Evolutionary conservation across 2,797 vertebrate genomes (phyloP).

Genomic region (Hemitrygon akajei): DNA sequence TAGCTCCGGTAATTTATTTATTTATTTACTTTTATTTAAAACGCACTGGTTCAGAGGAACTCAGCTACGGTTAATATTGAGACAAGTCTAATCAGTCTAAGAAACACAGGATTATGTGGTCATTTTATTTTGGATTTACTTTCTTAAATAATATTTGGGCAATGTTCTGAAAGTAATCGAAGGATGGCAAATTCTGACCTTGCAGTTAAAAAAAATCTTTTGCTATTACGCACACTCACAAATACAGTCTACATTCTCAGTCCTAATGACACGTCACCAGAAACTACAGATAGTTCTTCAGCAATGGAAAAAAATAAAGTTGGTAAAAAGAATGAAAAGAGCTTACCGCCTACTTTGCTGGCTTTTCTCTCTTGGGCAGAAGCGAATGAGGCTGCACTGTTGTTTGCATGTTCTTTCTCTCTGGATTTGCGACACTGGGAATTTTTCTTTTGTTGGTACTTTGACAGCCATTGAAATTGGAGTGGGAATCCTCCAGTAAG

Average conservation of each 20-base stretch:
- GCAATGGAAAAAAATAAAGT: neutral
- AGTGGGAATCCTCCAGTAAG: slow-evolving; percentile 46
- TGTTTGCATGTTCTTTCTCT: neutral
- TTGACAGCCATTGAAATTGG: slow-evolving; percentile 66
- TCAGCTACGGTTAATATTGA: neutral
- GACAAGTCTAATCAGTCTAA: neutral
- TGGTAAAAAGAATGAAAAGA: neutral
- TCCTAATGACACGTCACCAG: neutral
- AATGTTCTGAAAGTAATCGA: neutral
- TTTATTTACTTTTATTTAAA: no score
- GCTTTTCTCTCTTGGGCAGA: neutral
- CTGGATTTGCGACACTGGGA: neutral
- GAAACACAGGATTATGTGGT: neutral
- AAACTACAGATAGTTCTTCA: neutral
- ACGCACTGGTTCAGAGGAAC: neutral
- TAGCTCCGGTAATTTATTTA: neutral
- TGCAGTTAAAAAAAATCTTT: neutral
- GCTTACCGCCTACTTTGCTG: neutral
- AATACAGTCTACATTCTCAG: neutral
- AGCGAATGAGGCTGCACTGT: neutral
- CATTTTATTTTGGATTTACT: neutral
- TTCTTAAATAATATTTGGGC: neutral
- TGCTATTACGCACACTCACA: neutral
- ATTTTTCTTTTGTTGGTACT: slow-evolving; percentile 52
- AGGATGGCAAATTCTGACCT: neutral